These are phyloP conservation scores for Rafetus swinhoei DNA, from an alignment of 2,113 vertebrate species.

Conservation along the genomic window DNA sequence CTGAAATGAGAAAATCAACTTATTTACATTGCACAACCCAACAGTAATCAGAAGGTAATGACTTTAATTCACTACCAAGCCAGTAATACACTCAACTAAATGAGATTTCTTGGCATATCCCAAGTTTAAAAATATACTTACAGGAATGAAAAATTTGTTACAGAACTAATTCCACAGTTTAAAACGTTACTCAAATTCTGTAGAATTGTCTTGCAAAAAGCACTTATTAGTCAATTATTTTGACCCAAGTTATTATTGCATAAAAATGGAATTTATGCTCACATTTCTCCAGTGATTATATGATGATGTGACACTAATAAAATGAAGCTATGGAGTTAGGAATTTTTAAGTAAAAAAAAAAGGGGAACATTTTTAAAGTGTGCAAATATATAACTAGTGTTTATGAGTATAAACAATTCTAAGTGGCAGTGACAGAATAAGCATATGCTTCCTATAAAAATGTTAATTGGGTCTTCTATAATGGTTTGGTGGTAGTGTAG, in stretches of 20 bases:
- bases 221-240: constrained; percentile 30
- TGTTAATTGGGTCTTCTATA: constrained; percentile 17
- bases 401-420: constrained; percentile 20
- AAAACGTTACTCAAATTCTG: constrained; percentile 24
- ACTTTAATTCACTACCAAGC: not conserved
- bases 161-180: not conserved
- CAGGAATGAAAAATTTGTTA: not conserved
- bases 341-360: constrained; percentile 35
- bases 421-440: constrained; percentile 4
- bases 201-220: not conserved
- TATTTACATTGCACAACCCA: not conserved
- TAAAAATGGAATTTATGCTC: constrained; percentile 21
- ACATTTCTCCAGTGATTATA: constrained; percentile 28
- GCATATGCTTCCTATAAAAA: not conserved
- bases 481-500: not conserved
- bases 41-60: not conserved
- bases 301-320: constrained; percentile 19
- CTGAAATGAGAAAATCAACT: not conserved
- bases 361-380: constrained; percentile 1
- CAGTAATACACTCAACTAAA: not conserved
- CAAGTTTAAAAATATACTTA: not conserved
- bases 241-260: constrained; percentile 16
- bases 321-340: constrained; percentile 18
- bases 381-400: not conserved
- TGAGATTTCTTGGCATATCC: not conserved